Evolutionary conservation across 92 coral and sea anemone genomes (phyloP), one percentile per base, ranked within the genome.

Genomic region (Porites rus): DNA sequence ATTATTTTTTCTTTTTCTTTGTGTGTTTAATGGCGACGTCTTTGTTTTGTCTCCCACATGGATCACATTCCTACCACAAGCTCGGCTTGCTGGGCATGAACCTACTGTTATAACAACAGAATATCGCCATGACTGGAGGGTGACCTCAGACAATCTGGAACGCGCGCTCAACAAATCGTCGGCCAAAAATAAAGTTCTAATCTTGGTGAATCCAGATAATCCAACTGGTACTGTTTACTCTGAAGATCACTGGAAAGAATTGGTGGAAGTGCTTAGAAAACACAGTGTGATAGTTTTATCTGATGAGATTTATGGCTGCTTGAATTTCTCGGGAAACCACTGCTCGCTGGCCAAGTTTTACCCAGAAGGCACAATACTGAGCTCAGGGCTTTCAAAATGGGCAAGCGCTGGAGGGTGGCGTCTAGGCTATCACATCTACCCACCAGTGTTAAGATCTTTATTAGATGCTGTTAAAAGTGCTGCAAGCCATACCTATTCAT

Each of bases 331-430:
- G 31, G 93, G 85, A 21, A 19, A 38, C n/a, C 93, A 90, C 63
- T 65, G 81, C 25, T 79, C 83, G 8, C 51, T 90, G 19, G 93
- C 72, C 62, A 90, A 81, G 73, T 76, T 72, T 53, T 90, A 90
- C 19, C 88, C 93, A 0, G 91, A 90, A 72, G 88, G 88, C 10
- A 87, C 93, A 7, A 66, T 90, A 7, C 52, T 90, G 67, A 86
- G 90, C 22, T 25, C 90, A 62, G 91, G 93, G 12, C 52, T 90
- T 16, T 86, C 91, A 10, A 90, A 90, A 65, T 90, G 93, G 93
- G 93, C 93, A 0, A 82, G 93, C 51, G 88, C 85, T 12, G 93
- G 93, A 0, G 93, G 93, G 12, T 90, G 93, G 93, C 72, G 93
- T 53, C 79, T 90, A 50, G 93, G 93, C 53, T 90, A 90, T 63